A percentile compares a stretch with the other conserved stretches of the same genome.
These are phyloP conservation scores for Boleophthalmus pectinirostris DNA, from an alignment of 2,113 vertebrate genomes.

Conservation along the genomic window DNA sequence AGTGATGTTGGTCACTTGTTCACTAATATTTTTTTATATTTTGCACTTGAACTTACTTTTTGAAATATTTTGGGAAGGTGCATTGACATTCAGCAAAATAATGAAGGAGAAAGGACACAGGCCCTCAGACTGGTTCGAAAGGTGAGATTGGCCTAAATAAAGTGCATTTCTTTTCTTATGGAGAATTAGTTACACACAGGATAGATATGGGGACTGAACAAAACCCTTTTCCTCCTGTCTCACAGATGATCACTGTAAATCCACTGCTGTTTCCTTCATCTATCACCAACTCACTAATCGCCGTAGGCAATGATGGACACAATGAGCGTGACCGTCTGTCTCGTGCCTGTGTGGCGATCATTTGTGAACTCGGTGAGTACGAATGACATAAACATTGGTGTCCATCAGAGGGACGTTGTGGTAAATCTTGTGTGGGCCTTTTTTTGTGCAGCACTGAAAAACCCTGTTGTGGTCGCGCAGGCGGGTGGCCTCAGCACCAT, in stretches of 20 bases:
- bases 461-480: constrained; percentile 87
- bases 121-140: constrained; percentile 90
- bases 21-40: background rate
- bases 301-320: constrained; percentile 88
- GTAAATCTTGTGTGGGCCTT: constrained; percentile 5
- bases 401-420: background rate
- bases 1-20: background rate
- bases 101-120: constrained; percentile 89
- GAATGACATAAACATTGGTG: constrained; percentile 3
- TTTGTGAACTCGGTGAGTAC: constrained; percentile 88
- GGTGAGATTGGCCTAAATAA: constrained; percentile 64
- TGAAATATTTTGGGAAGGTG: constrained; percentile 73
- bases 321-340: constrained; percentile 89
- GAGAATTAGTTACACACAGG: background rate
- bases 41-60: background rate
- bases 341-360: constrained; percentile 86
- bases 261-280: constrained; percentile 88
- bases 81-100: constrained; percentile 91
- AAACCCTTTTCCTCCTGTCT: background rate
- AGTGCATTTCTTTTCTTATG: background rate
- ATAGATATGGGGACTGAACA: background rate
- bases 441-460: constrained; percentile 80
- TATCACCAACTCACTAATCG: constrained; percentile 87
- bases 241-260: constrained; percentile 90
- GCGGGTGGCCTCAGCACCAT: constrained; percentile 87